Percentiles rank a stretch among this genome's conserved stretches.
These are phyloP conservation scores for Indicator indicator DNA, from an alignment of 2,113 vertebrate species.

Conservation along the genomic window DNA sequence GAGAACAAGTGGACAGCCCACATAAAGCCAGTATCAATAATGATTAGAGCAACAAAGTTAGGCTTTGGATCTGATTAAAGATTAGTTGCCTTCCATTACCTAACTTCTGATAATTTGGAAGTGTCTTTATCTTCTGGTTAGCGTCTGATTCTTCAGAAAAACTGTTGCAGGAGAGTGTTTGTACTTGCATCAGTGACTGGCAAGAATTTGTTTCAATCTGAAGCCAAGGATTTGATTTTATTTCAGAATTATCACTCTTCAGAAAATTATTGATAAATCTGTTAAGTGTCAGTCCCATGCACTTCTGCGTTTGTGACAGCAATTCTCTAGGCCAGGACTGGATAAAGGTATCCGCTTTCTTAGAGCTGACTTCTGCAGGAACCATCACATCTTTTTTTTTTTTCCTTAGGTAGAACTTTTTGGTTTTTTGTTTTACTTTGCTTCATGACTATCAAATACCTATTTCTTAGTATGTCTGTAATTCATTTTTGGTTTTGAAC, in stretches of 20 bases:
- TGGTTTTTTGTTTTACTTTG: background rate
- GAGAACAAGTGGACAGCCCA: background rate
- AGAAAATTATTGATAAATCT: background rate
- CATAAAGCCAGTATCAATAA: background rate
- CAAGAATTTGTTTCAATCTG: background rate
- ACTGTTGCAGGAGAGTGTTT: background rate
- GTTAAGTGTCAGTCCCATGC: rapidly evolving
- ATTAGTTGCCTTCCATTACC: background rate
- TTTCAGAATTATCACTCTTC: background rate
- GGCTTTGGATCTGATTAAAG: background rate
- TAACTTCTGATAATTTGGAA: background rate
- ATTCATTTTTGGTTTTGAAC: background rate
- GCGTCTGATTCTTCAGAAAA: background rate
- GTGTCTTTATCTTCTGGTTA: background rate
- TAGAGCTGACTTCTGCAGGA: background rate
- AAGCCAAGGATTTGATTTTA: background rate
- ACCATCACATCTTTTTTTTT: background rate
- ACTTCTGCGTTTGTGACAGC: background rate
- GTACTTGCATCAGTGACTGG: background rate
- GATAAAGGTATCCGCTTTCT: background rate
- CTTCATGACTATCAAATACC: background rate
- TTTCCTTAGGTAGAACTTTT: background rate
- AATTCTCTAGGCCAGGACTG: background rate
- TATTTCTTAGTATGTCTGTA: background rate
- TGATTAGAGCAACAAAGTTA: background rate